These are phyloP conservation scores for Caenorhabditis japonica DNA, from an alignment of 2,888 invertebrate species.

Conservation along the genomic window DNA sequence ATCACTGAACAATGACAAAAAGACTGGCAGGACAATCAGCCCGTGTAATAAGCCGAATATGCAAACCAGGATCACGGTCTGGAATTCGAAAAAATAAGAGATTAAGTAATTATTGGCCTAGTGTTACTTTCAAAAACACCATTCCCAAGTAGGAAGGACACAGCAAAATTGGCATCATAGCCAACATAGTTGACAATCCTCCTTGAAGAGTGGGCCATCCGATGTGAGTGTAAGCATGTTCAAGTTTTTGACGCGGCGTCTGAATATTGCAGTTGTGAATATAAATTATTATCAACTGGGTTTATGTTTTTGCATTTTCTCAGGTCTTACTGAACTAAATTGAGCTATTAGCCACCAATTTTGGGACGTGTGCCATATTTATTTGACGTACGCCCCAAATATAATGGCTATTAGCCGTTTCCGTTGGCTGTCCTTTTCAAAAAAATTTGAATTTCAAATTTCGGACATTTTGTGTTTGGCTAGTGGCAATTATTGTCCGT, in stretches of 20 bases:
- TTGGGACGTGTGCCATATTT: no score
- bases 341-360: no score
- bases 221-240: constrained; percentile 59
- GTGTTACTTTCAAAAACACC: constrained; percentile 62
- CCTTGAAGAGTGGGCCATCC: constrained; percentile 71
- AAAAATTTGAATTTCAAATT: no score
- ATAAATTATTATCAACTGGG: no score
- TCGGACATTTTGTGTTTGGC: no score
- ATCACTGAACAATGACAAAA: constrained; percentile 53
- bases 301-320: no score
- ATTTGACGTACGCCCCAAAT: no score
- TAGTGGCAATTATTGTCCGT: no score
- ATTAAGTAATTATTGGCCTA: neutral
- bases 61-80: constrained; percentile 65
- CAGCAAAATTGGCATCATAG: constrained; percentile 63
- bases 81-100: constrained; percentile 1
- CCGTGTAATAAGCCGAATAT: constrained; percentile 67
- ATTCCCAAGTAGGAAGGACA: constrained; percentile 61
- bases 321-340: no score
- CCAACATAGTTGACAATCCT: constrained; percentile 61
- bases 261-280: no score
- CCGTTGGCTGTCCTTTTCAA: no score
- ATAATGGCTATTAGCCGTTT: no score
- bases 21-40: constrained; percentile 63
- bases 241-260: constrained; percentile 58